Evolutionary conservation across 2,888 invertebrate genomes (phyloP).

Genomic region (Eupithecia tripunctaria): DNA sequence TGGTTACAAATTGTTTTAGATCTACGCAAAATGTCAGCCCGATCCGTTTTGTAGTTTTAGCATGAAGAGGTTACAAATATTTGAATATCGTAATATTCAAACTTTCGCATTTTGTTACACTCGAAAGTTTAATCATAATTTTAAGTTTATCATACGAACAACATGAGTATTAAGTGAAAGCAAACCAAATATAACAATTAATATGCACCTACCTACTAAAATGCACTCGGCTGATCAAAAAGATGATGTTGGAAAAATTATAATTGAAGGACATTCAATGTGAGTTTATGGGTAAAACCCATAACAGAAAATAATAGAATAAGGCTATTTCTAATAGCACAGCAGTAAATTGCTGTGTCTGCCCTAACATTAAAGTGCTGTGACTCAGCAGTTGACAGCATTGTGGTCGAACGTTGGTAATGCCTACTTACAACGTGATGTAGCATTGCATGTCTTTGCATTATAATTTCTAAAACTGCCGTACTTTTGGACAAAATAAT

Average conservation of each 20-base stretch:
- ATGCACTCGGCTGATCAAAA: too few species aligned
- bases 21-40: too few species aligned
- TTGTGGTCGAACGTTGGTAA: neutral
- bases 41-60: too few species aligned
- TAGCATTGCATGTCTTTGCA: neutral
- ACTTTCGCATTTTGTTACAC: too few species aligned
- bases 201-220: too few species aligned
- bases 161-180: too few species aligned
- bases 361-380: conserved; percentile 8
- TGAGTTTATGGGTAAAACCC: conserved; percentile 8
- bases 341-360: neutral
- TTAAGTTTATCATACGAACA: too few species aligned
- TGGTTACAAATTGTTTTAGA: too few species aligned
- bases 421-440: neutral
- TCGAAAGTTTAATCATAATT: too few species aligned
- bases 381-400: conserved; percentile 24
- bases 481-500: neutral
- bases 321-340: conserved; percentile 2
- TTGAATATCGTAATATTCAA: too few species aligned
- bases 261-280: neutral
- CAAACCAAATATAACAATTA: too few species aligned
- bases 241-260: neutral
- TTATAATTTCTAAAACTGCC: neutral
- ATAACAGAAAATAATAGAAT: conserved; percentile 5
- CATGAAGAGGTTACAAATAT: too few species aligned